Percentiles rank a stretch among this genome's conserved stretches.
Conservation (phyloP, 1,140 invertebrate genomes). For the Panulirus ornatus region DNA sequence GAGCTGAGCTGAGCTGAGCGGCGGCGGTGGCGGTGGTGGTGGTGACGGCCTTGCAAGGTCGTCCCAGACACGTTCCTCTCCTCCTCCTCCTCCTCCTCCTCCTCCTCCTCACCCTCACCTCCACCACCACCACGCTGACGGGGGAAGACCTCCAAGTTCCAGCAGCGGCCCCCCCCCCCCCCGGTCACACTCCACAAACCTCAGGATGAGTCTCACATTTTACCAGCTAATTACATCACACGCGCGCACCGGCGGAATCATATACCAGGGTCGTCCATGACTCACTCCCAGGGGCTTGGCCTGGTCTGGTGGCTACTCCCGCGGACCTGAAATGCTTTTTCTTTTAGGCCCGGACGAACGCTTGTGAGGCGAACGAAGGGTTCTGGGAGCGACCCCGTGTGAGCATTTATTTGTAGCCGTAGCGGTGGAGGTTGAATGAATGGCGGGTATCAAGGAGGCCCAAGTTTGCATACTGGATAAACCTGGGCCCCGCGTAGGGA, state of each 20-base stretch:
- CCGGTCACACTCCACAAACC: not conserved
- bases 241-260: not conserved
- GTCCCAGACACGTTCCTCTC: not conserved
- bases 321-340: too few relatives aligned
- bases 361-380: not conserved
- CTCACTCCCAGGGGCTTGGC: too few relatives aligned
- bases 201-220: not conserved
- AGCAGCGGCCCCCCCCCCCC: not conserved
- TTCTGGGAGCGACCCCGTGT: not conserved
- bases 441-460: constrained; percentile 13
- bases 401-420: not conserved
- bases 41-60: constrained; percentile 48
- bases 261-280: not conserved
- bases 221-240: not conserved
- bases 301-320: too few relatives aligned
- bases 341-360: too few relatives aligned
- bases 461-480: constrained; percentile 44
- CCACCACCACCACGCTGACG: too few relatives aligned
- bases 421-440: constrained; percentile 14
- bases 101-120: not conserved
- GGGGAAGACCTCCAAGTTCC: not conserved
- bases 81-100: not conserved
- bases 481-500: constrained; percentile 9
- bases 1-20: too few relatives aligned
- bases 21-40: too few relatives aligned